Evolutionary conservation across 2,888 invertebrate genomes (phyloP).

Genomic region (Polyommatus icarus): DNA sequence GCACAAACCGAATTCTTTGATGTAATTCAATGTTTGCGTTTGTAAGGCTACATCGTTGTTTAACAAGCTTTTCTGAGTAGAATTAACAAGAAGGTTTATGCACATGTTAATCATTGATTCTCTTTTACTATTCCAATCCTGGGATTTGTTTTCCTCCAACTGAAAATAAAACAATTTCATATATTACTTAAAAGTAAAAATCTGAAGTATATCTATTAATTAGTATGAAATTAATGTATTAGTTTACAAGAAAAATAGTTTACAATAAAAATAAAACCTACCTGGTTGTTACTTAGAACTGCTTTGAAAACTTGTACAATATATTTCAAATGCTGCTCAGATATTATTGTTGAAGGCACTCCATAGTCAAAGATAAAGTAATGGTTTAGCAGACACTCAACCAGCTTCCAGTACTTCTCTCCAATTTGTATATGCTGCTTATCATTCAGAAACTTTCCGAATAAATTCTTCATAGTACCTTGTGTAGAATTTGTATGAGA

Average conservation of each 20-base stretch:
- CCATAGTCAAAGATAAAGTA: conserved; percentile 64
- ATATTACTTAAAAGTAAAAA: conserved; percentile 1
- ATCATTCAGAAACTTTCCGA: conserved; percentile 64
- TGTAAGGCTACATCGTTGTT: conserved; percentile 77
- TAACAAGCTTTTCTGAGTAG: conserved; percentile 73
- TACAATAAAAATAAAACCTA: conserved; percentile 39
- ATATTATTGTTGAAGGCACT: conserved; percentile 54
- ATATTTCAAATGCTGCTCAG: conserved; percentile 54
- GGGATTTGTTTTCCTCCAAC: conserved; percentile 46
- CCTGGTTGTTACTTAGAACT: conserved; percentile 49
- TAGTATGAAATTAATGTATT: not conserved
- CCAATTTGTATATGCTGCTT: conserved; percentile 57
- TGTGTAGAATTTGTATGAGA: conserved; percentile 48
- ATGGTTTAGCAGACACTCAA: conserved; percentile 60
- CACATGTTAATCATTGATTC: conserved; percentile 59
- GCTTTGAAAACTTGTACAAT: conserved; percentile 59
- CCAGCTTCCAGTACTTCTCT: conserved; percentile 57
- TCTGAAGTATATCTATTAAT: not conserved
- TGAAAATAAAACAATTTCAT: conserved; percentile 46
- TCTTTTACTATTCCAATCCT: conserved; percentile 55
- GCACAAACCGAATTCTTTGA: conserved; percentile 74
- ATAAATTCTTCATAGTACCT: conserved; percentile 54
- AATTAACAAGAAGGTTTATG: conserved; percentile 68
- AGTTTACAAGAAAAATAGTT: not conserved
- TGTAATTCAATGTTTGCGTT: conserved; percentile 73